These are phyloP conservation scores for Apotomis capreana DNA, from an alignment of 2,888 invertebrate genomes.

Conservation along the genomic window DNA sequence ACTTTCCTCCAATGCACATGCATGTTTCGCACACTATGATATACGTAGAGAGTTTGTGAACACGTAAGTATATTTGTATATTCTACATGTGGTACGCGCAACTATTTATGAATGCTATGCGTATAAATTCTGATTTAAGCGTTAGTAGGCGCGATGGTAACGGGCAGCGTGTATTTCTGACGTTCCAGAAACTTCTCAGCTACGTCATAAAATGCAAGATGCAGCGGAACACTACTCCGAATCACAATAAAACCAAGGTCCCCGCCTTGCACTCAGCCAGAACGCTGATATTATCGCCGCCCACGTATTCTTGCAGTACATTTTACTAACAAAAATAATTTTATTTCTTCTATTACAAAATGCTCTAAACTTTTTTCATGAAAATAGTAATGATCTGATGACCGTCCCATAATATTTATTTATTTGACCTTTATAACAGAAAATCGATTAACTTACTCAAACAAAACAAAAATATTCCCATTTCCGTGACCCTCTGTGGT, in stretches of 20 bases:
- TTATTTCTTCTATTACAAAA: too few species aligned
- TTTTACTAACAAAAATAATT: background rate
- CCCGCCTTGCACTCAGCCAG: conserved; percentile 33
- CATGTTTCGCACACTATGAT: too few species aligned
- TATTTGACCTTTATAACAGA: too few species aligned
- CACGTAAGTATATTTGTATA: background rate
- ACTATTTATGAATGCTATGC: conserved; percentile 5
- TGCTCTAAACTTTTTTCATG: too few species aligned
- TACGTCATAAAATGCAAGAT: conserved; percentile 22
- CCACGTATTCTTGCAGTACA: background rate
- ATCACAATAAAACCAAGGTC: conserved; percentile 32
- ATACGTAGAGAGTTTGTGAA: too few species aligned
- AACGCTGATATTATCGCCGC: conserved; percentile 8
- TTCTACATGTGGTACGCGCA: background rate
- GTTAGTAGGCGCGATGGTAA: conserved; percentile 1
- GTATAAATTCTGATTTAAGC: conserved; percentile 9
- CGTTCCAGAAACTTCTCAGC: conserved; percentile 13
- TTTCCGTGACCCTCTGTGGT: too few species aligned
- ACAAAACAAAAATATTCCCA: too few species aligned
- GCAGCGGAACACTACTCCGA: conserved; percentile 22
- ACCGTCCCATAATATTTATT: too few species aligned
- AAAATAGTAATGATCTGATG: too few species aligned
- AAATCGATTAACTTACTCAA: too few species aligned
- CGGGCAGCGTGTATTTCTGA: background rate
- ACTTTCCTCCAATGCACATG: too few species aligned